These are phyloP conservation scores for Notechis scutatus DNA, from an alignment of 2,113 vertebrate species.

Conservation along the genomic window DNA sequence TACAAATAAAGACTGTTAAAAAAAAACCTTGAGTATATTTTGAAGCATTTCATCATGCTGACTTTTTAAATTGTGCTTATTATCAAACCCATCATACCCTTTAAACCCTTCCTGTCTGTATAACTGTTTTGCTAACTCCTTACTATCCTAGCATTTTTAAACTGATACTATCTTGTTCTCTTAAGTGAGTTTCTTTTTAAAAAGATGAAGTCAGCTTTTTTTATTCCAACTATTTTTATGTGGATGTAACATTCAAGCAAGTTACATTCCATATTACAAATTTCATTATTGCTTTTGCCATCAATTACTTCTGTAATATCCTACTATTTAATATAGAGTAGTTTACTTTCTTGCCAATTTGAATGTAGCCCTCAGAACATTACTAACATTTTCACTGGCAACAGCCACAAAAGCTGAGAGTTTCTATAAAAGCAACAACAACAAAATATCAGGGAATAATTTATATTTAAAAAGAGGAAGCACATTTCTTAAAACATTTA, in stretches of 20 bases:
- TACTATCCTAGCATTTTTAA: slow-evolving; percentile 36
- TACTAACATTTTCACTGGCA: neutral
- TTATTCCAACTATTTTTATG: slow-evolving; percentile 37
- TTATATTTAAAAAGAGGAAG: neutral
- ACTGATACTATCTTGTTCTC: slow-evolving; percentile 55
- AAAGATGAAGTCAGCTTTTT: slow-evolving; percentile 47
- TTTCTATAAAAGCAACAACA: neutral
- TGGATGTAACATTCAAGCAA: slow-evolving; percentile 41
- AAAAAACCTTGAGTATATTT: neutral
- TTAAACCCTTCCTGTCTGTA: slow-evolving; percentile 13
- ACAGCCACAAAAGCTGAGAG: neutral
- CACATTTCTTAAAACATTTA: neutral
- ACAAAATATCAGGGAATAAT: neutral
- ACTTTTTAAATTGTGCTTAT: slow-evolving; percentile 13
- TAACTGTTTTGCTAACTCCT: slow-evolving; percentile 49
- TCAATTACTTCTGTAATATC: slow-evolving; percentile 42
- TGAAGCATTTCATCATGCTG: neutral
- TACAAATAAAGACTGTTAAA: neutral
- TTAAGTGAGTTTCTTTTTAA: slow-evolving; percentile 54
- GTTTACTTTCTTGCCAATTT: neutral
- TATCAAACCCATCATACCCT: slow-evolving; percentile 8
- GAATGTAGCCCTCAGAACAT: slow-evolving; percentile 27
- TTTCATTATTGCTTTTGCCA: slow-evolving; percentile 53
- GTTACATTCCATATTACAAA: slow-evolving; percentile 50
- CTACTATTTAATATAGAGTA: slow-evolving; percentile 23